Base-by-base conservation (phyloP, 2,888 invertebrate genomes). In the Chymomyza procnemis region DNA sequence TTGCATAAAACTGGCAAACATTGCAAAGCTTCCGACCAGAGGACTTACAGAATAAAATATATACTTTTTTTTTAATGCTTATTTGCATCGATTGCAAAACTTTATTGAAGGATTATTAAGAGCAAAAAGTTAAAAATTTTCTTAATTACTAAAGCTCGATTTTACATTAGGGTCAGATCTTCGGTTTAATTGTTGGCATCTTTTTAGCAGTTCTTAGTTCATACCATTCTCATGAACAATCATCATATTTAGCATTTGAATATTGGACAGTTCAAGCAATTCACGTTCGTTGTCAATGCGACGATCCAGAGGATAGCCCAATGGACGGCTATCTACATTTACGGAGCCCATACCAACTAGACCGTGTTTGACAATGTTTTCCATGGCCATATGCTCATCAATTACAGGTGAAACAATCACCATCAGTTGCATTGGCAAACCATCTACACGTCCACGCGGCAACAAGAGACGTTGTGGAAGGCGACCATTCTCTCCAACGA, bases 391-490 rank as follows among this genome's bases (percentile, higher is more conserved):
- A 9, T 63, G 63, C 41, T 63, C 22, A 14, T 68, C 26, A 82
- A 77, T 83, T 73, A 91, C 90, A 66, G 93, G 92, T 12, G 93
- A 91, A 58, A 94, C 92, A 80, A 93, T 92, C 3, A 94, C 93
- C 82, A 93, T 88, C 21, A 94, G 79, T 71, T 93, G 92, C 90
- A 93, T 93, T 4, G 93, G 93, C 90, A 93, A 92, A 71, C 95
- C 95, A 61, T 91, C 92, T 61, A 87, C 76, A 30, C 90, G 92
- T 66, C 93, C 95, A 85, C 93, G 94, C 78, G 95, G 95, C 54
- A 95, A 89, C 63, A 93, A 76, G 41, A 95, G 90, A 70, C 93
- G 93, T 69, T 93, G 92, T 2, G 94, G 94, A 90, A 93, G 93
- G 65, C 93, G 92, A 67, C 92, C 92, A 75, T 92, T 84, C 67